Evolutionary conservation across 2,797 vertebrate species (phyloP).

Genomic region (Bovichtus variegatus): DNA sequence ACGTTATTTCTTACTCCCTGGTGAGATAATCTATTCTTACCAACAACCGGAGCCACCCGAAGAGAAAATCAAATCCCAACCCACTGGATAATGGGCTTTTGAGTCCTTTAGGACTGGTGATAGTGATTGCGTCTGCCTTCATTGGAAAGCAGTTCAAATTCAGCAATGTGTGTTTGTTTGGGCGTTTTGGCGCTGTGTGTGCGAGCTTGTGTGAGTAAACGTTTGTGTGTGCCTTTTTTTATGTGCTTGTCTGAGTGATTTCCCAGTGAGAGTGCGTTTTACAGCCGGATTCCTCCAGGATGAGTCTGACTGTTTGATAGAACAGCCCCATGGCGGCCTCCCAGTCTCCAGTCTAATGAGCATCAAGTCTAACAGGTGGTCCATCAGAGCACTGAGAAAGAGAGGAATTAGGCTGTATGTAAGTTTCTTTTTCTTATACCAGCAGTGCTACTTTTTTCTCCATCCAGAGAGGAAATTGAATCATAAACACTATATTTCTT

Average conservation of each 20-base stretch:
- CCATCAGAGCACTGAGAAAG: conserved; percentile 38
- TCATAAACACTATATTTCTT: conserved; percentile 31
- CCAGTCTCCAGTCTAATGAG: conserved; percentile 69
- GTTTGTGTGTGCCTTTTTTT: conserved; percentile 57
- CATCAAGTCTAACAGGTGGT: conserved; percentile 74
- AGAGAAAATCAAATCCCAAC: conserved; percentile 53
- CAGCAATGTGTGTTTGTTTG: conserved; percentile 31
- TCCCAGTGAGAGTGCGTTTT: conserved; percentile 75
- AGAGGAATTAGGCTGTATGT: conserved; percentile 23
- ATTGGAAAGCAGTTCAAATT: conserved; percentile 26
- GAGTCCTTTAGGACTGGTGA: conserved; percentile 32
- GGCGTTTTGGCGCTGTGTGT: neutral
- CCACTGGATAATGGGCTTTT: conserved; percentile 44
- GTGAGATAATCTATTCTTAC: conserved; percentile 54
- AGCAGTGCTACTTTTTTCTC: neutral
- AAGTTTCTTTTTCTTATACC: conserved; percentile 6
- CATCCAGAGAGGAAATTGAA: conserved; percentile 27
- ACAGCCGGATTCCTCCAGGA: conserved; percentile 78
- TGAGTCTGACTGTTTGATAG: conserved; percentile 73
- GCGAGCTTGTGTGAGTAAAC: conserved; percentile 31
- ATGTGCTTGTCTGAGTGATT: conserved; percentile 72
- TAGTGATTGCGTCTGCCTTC: conserved; percentile 27
- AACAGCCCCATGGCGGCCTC: conserved; percentile 67
- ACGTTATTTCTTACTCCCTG: conserved; percentile 42
- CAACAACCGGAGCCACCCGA: conserved; percentile 21